A percentile compares a stretch with the other conserved stretches of the same genome.
phyloP scores from a whole-genome alignment of 2,888 invertebrate genomes.

The Aethes cnicana region DNA sequence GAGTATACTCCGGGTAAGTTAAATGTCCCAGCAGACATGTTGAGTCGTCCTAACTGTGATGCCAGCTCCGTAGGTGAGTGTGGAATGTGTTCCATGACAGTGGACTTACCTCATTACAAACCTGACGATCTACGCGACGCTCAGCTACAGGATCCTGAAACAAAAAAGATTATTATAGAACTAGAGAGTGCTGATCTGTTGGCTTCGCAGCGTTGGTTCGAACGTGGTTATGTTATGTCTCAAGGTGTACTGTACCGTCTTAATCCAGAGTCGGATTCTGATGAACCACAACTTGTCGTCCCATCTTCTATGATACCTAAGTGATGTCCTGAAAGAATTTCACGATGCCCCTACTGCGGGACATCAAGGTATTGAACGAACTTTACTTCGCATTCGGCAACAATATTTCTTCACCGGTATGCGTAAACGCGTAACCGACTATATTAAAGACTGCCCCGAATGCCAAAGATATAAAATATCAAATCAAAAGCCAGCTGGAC shows the following conservation, averaged over 20 bases:
- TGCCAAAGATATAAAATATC: slow-evolving; percentile 33
- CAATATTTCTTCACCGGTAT: slow-evolving; percentile 35
- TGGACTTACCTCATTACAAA: slow-evolving; percentile 4
- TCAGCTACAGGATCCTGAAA: slow-evolving; percentile 16
- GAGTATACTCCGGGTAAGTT: slow-evolving; percentile 35
- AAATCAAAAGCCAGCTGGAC: slow-evolving; percentile 35
- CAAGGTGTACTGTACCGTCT: slow-evolving; percentile 4
- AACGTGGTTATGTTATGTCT: neutral
- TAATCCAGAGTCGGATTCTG: slow-evolving; percentile 10
- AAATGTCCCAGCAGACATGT: slow-evolving; percentile 53
- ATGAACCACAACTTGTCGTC: slow-evolving; percentile 13
- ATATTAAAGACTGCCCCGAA: neutral
- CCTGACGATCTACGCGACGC: slow-evolving; percentile 4
- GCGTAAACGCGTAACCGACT: slow-evolving; percentile 28
- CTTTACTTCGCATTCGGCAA: slow-evolving; percentile 18
- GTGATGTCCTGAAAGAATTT: slow-evolving; percentile 1
- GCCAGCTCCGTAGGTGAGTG: neutral
- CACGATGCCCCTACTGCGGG: slow-evolving; percentile 12
- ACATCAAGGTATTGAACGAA: slow-evolving; percentile 23
- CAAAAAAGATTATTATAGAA: slow-evolving; percentile 15
- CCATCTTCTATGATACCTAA: slow-evolving; percentile 7
- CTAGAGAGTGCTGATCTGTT: neutral
- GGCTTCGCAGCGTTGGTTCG: neutral
- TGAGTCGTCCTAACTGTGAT: too few relatives aligned
- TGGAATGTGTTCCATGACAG: slow-evolving; percentile 1